Evolutionary conservation across 2,113 vertebrate species (phyloP), one percentile per base, ranked within the genome.

Genomic region (Irena cyanogastra): DNA sequence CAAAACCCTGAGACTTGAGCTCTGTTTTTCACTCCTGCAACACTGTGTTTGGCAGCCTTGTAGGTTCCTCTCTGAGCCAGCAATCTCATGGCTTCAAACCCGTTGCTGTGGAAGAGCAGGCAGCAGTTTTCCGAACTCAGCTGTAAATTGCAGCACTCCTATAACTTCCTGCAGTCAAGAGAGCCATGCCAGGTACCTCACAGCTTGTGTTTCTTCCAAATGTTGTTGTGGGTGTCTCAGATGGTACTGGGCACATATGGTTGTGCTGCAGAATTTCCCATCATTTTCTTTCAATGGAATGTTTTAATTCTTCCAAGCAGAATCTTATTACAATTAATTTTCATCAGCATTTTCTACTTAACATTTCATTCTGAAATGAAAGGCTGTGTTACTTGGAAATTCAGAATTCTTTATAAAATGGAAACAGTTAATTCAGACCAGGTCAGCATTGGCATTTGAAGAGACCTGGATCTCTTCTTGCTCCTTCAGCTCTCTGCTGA

Each of bases 201-300:
- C 54, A 94, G 83, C 50, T 50, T 70, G 42, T 79, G 19, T 52
- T 81, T 75, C 52, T 85, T 75, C 85, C 88, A 90, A 61, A 49
- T n/a, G 44, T 84, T 82, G 35, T 78, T 3, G 16, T 94, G 61
- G 56, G 52, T 91, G 85, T 79, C 65, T 91, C 78, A 79, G 61
- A 60, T 68, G 45, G 56, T 79, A 37, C 33, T 9, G 56, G 78
- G 60, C 35, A 39, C 49, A 54, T 82, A 63, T 22, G 41, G 35
- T 30, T 63, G 16, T 76, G 49, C 49, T 47, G 63, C 49, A 89
- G 31, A 60, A 77, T 80, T 92, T 79, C 41, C 63, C 2, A 1
- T 85, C 20, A 50, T 22, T 76, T 92, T 76, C 84, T 86, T 70
- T 37, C 42, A 60, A 76, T 7, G 3, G 63, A 85, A 60, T 52